Evolutionary conservation across 1,140 invertebrate species (phyloP).

Genomic region (Drosophila littoralis): DNA sequence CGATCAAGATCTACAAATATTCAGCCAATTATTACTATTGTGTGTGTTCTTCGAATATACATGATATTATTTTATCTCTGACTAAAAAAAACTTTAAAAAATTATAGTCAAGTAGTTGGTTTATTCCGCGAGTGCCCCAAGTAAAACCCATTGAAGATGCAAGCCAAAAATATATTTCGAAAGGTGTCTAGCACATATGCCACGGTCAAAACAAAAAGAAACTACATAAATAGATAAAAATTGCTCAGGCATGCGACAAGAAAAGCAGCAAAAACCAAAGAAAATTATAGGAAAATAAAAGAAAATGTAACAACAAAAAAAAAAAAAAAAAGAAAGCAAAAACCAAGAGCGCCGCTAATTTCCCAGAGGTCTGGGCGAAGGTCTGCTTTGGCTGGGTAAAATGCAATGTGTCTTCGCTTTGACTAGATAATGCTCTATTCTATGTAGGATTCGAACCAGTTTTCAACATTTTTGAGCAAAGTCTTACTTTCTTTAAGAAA

Average conservation of each 20-base stretch:
- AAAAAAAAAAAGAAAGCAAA: conserved; percentile 7
- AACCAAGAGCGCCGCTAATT: conserved; percentile 33
- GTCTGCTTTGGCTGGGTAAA: conserved; percentile 13
- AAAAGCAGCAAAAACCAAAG: conserved; percentile 1
- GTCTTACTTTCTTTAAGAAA: too few species aligned
- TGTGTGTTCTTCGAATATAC: background rate
- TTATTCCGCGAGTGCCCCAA: background rate
- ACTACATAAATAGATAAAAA: conserved; percentile 30
- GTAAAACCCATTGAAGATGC: conserved; percentile 1
- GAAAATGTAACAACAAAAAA: conserved; percentile 22
- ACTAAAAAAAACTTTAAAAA: too few species aligned
- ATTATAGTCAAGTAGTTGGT: background rate
- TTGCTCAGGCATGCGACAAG: conserved; percentile 22
- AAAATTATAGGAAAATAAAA: conserved; percentile 8
- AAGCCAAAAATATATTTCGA: background rate
- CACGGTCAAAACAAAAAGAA: conserved; percentile 41
- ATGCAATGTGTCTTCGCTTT: background rate
- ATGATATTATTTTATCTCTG: background rate
- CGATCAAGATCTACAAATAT: background rate
- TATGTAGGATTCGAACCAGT: too few species aligned
- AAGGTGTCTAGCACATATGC: conserved; percentile 6
- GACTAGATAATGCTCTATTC: background rate
- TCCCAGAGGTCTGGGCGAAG: conserved; percentile 51
- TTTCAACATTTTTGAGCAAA: too few species aligned
- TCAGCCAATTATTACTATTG: background rate